Percentiles rank a stretch among this genome's conserved stretches.
Conservation (phyloP, 2,888 invertebrate species). For the Acanthosepion lycidas region DNA sequence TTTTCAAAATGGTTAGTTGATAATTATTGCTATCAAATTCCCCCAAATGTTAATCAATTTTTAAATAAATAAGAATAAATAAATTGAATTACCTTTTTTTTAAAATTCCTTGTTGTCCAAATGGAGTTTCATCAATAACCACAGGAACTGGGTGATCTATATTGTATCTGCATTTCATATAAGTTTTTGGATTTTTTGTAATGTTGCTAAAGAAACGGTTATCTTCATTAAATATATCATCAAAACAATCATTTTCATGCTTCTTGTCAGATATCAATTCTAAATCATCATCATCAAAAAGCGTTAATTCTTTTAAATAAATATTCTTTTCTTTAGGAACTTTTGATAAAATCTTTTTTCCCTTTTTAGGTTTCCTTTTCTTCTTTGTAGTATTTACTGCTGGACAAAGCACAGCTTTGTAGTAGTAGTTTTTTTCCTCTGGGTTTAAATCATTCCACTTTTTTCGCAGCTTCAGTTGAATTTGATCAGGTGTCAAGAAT, state of each 20-base stretch:
- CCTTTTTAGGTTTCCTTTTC: constrained; percentile 38
- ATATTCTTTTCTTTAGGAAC: constrained; percentile 11
- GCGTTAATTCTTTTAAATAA: not conserved
- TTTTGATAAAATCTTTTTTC: constrained; percentile 42
- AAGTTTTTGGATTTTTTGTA: not conserved
- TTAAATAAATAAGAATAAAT: not conserved
- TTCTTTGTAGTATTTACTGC: constrained; percentile 49
- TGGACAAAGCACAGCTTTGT: constrained; percentile 53
- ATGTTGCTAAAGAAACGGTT: not conserved
- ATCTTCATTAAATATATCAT: not conserved
- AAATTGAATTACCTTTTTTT: constrained; percentile 39
- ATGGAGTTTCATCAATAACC: constrained; percentile 41
- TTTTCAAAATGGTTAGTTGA: too few species aligned
- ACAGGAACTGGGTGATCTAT: not conserved
- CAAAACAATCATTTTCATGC: not conserved
- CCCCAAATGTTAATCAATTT: not conserved
- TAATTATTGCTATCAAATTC: too few species aligned
- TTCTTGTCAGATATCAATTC: not conserved
- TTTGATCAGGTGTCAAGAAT: constrained; percentile 63
- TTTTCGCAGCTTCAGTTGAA: constrained; percentile 60
- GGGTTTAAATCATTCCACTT: constrained; percentile 58
- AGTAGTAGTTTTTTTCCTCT: constrained; percentile 53
- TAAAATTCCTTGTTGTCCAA: constrained; percentile 43
- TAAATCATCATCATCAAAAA: constrained; percentile 11
- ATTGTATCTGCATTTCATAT: not conserved